phyloP scores from a whole-genome alignment of 2,797 vertebrate genomes.

The Anabacerthia variegaticeps region DNA sequence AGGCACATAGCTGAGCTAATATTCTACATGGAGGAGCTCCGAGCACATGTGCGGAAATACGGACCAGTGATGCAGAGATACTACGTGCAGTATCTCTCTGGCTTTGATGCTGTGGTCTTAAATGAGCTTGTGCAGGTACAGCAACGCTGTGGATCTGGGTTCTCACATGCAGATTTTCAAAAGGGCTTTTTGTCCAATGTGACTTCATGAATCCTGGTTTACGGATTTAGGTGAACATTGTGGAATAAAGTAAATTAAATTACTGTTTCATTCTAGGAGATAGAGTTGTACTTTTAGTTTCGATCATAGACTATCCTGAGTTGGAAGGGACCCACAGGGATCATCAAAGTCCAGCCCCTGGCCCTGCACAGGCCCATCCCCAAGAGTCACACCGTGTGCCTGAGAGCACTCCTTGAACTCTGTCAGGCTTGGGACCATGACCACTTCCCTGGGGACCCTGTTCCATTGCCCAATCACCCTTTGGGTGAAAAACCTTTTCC shows the following conservation, averaged over 20 bases:
- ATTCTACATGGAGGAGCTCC: constrained; percentile 99
- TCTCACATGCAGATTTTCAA: neutral
- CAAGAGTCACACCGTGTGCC: neutral
- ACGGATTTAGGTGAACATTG: fast-evolving
- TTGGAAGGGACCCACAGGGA: neutral
- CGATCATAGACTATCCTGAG: neutral
- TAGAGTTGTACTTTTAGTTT: neutral
- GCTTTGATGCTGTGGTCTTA: constrained; percentile 96
- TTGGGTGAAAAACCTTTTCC: neutral
- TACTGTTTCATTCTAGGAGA: neutral
- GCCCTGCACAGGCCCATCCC: neutral
- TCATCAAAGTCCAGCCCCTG: neutral
- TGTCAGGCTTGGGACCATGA: neutral
- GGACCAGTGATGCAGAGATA: constrained; percentile 98
- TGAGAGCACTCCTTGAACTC: neutral
- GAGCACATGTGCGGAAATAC: constrained; percentile 94
- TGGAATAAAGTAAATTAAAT: neutral
- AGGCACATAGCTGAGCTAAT: constrained; percentile 97
- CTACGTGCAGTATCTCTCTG: constrained; percentile 96
- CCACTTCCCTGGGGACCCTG: neutral
- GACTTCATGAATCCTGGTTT: neutral
- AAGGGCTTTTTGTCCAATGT: neutral
- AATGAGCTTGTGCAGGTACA: constrained; percentile 97
- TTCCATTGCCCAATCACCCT: neutral
- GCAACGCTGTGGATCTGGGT: neutral